Base-by-base conservation (phyloP, 2,113 vertebrate genomes). In the Acrocephalus arundinaceus region DNA sequence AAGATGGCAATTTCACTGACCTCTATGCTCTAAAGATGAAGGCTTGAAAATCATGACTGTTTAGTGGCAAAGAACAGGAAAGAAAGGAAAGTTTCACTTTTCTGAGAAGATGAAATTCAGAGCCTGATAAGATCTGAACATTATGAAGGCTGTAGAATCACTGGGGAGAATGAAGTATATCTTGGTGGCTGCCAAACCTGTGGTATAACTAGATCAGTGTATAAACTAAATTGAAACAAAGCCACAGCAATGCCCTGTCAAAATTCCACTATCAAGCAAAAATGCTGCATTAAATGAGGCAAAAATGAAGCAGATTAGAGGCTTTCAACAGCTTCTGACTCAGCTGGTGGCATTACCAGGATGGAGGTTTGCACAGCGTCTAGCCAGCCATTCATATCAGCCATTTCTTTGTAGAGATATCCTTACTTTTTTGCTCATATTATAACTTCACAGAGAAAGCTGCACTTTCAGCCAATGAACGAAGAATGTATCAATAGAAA, bases 1-100 rank as follows among this genome's bases (percentile, higher is more conserved):
- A 91, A 94, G 62, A 95, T 93, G 91, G 95, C 57, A 96, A 85
- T 97, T 91, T 63, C 59, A 52, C 76, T 92, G 94, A 94, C 87
- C 85, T 94, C 74, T 41, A 72, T 82, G 45, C 15, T 91, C 75
- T 87, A 27, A 94, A 80, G 58, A 43, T 63, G 79, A 91, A 93
- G 45, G 48, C 52, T 93, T 90, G 65, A 92, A 93, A 86, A 91
- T 89, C 14, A 18, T 54, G 67, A 66, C 57, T 62, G 58, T 78
- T 86, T 87, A 41, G 52, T 63, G 39, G 27, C 57, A 85, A 84
- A 90, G 73, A 79, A 46, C 46, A 94, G 51, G 66, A 94, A 94
- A 76, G 45, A 87, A 63, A 67, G 24, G 84, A 84, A 95, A 85
- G 43, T 85, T 97, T 93, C 43, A 39, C 33, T 93, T 91, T 62